Evolutionary conservation across 2,113 vertebrate genomes (phyloP).

Genomic region (Hippocampus abdominalis): DNA sequence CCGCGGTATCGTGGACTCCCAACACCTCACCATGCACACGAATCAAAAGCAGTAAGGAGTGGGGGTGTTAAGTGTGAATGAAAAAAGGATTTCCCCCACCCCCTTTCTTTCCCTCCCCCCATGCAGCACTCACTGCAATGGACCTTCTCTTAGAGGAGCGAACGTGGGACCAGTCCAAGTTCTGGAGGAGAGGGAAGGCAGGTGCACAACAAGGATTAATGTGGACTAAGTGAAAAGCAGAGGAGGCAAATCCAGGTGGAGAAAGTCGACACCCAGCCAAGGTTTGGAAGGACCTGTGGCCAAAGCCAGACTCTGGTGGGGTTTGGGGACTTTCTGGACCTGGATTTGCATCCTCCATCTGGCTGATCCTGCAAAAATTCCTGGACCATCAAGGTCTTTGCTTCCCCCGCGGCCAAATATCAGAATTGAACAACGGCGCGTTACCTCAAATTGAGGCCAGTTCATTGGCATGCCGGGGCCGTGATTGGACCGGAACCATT

Average conservation of each 20-base stretch:
- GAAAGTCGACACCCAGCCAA: no score
- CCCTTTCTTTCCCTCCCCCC: slow-evolving; percentile 12
- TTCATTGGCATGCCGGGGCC: slow-evolving; percentile 98
- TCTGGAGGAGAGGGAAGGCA: slow-evolving; percentile 57
- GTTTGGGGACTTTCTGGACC: no score
- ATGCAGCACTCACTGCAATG: slow-evolving; percentile 71
- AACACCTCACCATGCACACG: neutral
- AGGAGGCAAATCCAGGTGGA: no score
- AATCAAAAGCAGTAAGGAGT: slow-evolving; percentile 15
- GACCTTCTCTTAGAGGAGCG: slow-evolving; percentile 69
- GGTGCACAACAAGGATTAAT: slow-evolving; percentile 38
- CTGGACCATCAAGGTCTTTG: neutral
- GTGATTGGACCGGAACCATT: slow-evolving; percentile 89
- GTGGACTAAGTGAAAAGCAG: neutral
- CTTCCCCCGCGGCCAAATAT: neutral
- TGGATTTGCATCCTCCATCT: neutral
- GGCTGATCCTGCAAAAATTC: neutral
- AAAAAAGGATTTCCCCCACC: neutral
- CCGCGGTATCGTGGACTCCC: neutral
- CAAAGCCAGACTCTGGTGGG: no score
- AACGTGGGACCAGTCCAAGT: slow-evolving; percentile 51
- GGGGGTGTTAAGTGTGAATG: neutral
- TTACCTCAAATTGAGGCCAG: slow-evolving; percentile 98
- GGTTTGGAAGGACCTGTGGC: no score
- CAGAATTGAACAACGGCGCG: neutral